Percentiles rank a stretch among this genome's conserved stretches.
Conservation (phyloP, 2,113 vertebrate species). For the Emydocephalus ijimae region DNA sequence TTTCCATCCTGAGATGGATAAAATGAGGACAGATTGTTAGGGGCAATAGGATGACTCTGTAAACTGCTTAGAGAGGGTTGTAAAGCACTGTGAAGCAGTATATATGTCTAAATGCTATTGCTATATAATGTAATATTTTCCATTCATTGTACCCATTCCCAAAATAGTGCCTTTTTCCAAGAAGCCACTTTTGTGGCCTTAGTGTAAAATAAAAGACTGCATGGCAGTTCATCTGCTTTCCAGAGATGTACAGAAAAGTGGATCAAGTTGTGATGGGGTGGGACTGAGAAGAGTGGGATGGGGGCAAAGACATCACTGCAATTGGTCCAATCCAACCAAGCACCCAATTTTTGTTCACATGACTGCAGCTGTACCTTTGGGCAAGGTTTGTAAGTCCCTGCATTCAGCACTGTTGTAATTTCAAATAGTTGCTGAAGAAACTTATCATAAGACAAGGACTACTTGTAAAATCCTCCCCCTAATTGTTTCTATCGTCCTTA, state of each 20-base stretch:
- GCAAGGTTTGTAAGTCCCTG: not conserved
- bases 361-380: not conserved
- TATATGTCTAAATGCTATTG: too few relatives aligned
- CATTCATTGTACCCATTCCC: not conserved
- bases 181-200: not conserved
- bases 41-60: too few relatives aligned
- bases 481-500: slow-evolving; percentile 48
- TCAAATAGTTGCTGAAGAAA: not conserved
- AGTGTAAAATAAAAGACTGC: not conserved
- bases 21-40: too few relatives aligned
- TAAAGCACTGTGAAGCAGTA: too few relatives aligned
- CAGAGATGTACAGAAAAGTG: not conserved
- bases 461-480: not conserved
- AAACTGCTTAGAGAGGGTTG: too few relatives aligned
- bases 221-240: not conserved
- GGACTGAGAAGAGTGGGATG: not conserved
- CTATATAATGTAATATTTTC: not conserved
- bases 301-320: not conserved
- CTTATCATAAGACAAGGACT: too few relatives aligned
- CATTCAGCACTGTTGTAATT: not conserved
- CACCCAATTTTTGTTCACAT: not conserved
- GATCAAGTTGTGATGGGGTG: not conserved
- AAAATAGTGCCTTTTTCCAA: not conserved
- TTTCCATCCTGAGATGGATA: too few relatives aligned
- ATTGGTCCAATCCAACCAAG: not conserved